Evolutionary conservation across 2,888 invertebrate species (phyloP).

Genomic region (Athalia rosae): DNA sequence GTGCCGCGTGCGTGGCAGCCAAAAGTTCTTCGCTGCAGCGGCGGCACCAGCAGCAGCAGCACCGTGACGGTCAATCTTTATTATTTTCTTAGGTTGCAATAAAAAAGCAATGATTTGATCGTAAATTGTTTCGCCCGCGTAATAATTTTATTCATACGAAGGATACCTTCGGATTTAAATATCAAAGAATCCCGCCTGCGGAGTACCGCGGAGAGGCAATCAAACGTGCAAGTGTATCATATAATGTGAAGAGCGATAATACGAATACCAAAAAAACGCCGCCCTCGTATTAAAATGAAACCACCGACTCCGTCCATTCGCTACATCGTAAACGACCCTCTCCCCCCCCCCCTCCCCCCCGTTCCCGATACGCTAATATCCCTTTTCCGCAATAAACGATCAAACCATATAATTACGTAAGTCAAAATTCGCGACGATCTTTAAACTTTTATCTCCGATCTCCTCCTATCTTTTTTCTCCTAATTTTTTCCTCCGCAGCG

Average conservation of each 20-base stretch:
- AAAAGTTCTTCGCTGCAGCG: background rate
- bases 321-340: background rate
- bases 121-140: slow-evolving; percentile 40
- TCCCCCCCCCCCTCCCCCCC: no score
- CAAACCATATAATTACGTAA: no score
- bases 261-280: slow-evolving; percentile 8
- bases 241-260: slow-evolving; percentile 25
- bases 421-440: no score
- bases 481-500: no score
- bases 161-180: slow-evolving; percentile 40
- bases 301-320: background rate
- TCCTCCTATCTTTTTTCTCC: no score
- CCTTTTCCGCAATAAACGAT: no score
- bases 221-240: slow-evolving; percentile 40
- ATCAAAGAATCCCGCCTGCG: slow-evolving; percentile 45
- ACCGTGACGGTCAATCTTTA: slow-evolving; percentile 24
- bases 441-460: no score
- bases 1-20: slow-evolving; percentile 41
- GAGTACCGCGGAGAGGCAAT: background rate
- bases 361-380: no score
- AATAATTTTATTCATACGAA: slow-evolving; percentile 47
- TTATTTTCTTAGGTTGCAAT: slow-evolving; percentile 38
- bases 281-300: background rate
- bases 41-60: background rate
- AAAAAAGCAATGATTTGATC: slow-evolving; percentile 41